These are phyloP conservation scores for Papilio gigon DNA, from an alignment of 2,888 invertebrate genomes.

Conservation along the genomic window DNA sequence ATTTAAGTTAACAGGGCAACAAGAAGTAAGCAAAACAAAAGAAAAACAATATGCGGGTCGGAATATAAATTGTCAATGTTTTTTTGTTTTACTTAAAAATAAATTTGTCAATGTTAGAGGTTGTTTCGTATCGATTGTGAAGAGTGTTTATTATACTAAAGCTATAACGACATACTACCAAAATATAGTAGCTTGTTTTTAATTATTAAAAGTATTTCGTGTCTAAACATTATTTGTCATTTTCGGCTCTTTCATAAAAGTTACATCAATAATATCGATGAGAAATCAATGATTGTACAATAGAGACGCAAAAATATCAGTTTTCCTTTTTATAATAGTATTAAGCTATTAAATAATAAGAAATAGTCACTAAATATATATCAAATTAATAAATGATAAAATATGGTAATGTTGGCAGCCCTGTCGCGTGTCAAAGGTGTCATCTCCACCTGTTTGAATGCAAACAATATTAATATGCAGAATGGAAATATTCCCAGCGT, in stretches of 20 bases:
- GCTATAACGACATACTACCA: not conserved
- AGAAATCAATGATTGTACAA: not conserved
- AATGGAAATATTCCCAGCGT: slow-evolving; percentile 44
- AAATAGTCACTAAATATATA: too few species aligned
- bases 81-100: slow-evolving; percentile 12
- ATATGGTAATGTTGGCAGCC: not conserved
- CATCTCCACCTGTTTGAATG: slow-evolving; percentile 39
- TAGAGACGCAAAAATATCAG: not conserved
- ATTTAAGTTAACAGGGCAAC: not conserved
- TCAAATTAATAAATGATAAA: not conserved
- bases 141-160: not conserved
- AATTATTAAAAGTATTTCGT: not conserved
- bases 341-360: too few species aligned
- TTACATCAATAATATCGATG: not conserved
- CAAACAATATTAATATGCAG: slow-evolving; percentile 44
- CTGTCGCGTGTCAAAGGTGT: not conserved
- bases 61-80: slow-evolving; percentile 7
- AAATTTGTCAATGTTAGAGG: not conserved
- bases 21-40: not conserved
- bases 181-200: not conserved
- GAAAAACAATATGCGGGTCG: not conserved
- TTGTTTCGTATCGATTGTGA: not conserved
- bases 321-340: not conserved
- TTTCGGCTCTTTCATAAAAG: not conserved
- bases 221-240: not conserved